These are phyloP conservation scores for Lophius piscatorius DNA, from an alignment of 2,113 vertebrate genomes.

Conservation along the genomic window DNA sequence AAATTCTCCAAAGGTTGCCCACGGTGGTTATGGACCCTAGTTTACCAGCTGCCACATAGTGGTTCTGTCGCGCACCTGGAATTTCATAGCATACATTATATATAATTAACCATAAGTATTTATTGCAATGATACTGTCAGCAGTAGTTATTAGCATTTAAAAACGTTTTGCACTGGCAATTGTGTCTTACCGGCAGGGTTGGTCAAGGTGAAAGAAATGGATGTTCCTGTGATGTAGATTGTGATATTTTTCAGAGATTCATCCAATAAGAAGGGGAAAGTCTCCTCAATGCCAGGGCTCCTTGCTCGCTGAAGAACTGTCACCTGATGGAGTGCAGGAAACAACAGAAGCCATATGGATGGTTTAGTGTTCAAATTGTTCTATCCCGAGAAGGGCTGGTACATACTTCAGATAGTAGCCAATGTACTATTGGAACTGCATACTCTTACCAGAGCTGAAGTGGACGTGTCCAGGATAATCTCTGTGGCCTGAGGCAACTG, in stretches of 20 bases:
- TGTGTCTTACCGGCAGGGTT: slow-evolving; percentile 63
- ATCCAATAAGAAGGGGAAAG: slow-evolving; percentile 70
- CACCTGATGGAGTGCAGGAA: slow-evolving; percentile 55
- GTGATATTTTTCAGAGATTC: slow-evolving; percentile 72
- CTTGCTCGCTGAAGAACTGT: slow-evolving; percentile 72
- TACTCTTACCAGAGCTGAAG: slow-evolving; percentile 75
- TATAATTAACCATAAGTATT: too few relatives aligned
- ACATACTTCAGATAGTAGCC: neutral
- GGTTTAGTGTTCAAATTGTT: neutral
- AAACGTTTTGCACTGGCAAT: neutral
- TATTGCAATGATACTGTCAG: too few relatives aligned
- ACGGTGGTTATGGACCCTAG: slow-evolving; percentile 67
- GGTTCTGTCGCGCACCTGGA: slow-evolving; percentile 65
- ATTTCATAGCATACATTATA: neutral
- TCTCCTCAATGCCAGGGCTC: slow-evolving; percentile 56
- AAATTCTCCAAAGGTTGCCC: slow-evolving; percentile 73
- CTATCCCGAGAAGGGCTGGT: neutral
- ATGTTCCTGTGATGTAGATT: slow-evolving; percentile 73
- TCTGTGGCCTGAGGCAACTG: slow-evolving; percentile 71
- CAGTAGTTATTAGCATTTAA: too few relatives aligned
- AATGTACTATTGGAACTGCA: neutral
- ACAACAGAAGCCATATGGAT: neutral
- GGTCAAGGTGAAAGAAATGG: slow-evolving; percentile 63
- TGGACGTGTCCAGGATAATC: slow-evolving; percentile 77
- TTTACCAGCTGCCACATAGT: slow-evolving; percentile 47